A percentile compares a stretch with the other conserved stretches of the same genome.
These are phyloP conservation scores for Solea solea DNA, from an alignment of 2,113 vertebrate genomes.

Conservation along the genomic window DNA sequence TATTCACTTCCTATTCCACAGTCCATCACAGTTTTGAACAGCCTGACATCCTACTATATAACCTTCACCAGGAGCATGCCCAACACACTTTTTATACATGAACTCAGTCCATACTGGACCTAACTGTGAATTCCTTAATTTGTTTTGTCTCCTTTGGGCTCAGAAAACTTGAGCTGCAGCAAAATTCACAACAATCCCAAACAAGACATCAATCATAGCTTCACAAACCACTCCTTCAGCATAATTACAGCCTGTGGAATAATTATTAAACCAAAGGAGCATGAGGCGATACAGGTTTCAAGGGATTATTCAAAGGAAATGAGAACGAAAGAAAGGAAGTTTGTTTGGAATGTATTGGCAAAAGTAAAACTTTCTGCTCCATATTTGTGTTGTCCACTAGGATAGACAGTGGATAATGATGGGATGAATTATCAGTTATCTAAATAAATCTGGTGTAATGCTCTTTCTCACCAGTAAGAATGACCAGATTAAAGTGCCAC, in stretches of 20 bases:
- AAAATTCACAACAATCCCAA: no score
- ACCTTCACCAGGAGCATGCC: not conserved
- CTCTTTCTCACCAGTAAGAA: not conserved
- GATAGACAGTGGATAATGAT: no score
- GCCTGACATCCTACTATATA: not conserved
- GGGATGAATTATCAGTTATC: no score
- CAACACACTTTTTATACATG: constrained; percentile 31
- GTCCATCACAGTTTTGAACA: no score
- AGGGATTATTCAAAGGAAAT: not conserved
- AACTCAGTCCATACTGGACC: not conserved
- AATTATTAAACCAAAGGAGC: not conserved
- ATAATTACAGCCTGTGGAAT: not conserved
- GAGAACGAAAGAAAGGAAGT: not conserved
- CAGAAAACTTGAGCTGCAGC: no score
- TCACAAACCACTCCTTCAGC: not conserved
- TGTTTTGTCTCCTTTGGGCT: no score
- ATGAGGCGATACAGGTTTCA: not conserved
- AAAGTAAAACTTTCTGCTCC: no score
- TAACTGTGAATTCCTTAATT: no score
- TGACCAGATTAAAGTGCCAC: not conserved
- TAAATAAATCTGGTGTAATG: not conserved
- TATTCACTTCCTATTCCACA: no score
- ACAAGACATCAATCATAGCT: not conserved
- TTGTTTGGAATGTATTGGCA: not conserved
- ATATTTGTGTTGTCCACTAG: no score